A percentile compares a stretch with the other conserved stretches of the same genome.
Evolutionary conservation across 2,888 invertebrate genomes (phyloP).

Genomic region (Ernsta delagoae): DNA sequence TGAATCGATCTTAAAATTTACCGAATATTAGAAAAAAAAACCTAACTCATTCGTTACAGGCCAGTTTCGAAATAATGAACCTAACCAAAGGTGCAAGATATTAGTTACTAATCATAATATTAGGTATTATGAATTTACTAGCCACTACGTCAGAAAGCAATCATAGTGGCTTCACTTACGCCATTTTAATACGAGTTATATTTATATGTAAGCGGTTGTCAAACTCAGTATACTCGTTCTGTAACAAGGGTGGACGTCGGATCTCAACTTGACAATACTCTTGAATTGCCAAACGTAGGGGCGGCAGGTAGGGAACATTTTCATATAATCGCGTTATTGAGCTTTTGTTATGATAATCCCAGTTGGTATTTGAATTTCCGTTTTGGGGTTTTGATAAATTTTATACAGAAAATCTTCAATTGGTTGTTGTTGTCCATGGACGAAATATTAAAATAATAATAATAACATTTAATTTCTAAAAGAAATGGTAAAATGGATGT

Average conservation of each 20-base stretch:
- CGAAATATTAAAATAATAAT: too few species aligned
- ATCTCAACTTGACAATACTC: constrained; percentile 63
- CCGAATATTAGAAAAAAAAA: too few species aligned
- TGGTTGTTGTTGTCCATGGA: not conserved
- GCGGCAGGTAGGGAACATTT: constrained; percentile 29
- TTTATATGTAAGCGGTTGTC: constrained; percentile 52
- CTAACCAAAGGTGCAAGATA: too few species aligned
- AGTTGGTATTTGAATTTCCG: constrained; percentile 31
- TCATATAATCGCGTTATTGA: constrained; percentile 34
- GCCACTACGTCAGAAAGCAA: too few species aligned
- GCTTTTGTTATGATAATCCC: constrained; percentile 34
- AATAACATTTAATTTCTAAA: not conserved
- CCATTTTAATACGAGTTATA: too few species aligned
- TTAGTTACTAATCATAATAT: too few species aligned
- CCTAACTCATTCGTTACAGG: too few species aligned
- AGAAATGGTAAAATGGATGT: too few species aligned
- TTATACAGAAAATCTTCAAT: constrained; percentile 1
- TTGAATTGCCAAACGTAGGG: constrained; percentile 26
- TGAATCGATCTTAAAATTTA: too few species aligned
- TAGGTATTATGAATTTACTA: too few species aligned
- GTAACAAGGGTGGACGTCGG: constrained; percentile 64
- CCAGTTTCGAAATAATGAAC: too few species aligned
- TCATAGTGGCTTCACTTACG: too few species aligned
- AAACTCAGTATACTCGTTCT: constrained; percentile 52
- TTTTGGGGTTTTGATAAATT: constrained; percentile 23